Evolutionary conservation across 2,113 vertebrate species (phyloP).

Genomic region (Chaetorhynchus papuensis): DNA sequence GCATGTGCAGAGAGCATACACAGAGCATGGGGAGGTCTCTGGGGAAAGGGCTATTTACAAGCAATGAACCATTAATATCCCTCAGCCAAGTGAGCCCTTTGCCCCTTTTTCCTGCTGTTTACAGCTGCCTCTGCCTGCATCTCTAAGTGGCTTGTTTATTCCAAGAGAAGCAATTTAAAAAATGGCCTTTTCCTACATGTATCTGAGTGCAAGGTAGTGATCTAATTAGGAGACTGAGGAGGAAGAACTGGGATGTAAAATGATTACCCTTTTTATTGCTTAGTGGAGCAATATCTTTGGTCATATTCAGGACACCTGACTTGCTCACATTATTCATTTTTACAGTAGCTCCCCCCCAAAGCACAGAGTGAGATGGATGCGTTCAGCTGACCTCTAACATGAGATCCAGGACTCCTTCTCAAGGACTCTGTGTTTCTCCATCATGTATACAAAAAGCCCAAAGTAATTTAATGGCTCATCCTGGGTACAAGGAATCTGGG

Average conservation of each 20-base stretch:
- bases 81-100: constrained; percentile 7
- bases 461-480: not conserved
- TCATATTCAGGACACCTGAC: not conserved
- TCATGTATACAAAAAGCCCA: fast-evolving
- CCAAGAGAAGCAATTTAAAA: not conserved
- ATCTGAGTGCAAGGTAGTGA: not conserved
- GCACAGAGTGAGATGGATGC: not conserved
- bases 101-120: not conserved
- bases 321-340: not conserved
- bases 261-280: not conserved
- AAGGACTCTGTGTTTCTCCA: not conserved
- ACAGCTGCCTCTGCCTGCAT: not conserved
- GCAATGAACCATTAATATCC: constrained; percentile 11
- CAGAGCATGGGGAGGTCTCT: constrained; percentile 2
- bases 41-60: constrained; percentile 12
- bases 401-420: not conserved
- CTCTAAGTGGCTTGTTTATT: not conserved
- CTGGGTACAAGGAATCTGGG: not conserved
- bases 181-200: not conserved
- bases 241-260: not conserved
- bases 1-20: not conserved
- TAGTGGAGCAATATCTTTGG: not conserved
- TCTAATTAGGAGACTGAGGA: not conserved
- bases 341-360: not conserved
- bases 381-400: not conserved